These are phyloP conservation scores for Todiramphus saurophagus DNA, from an alignment of 2,113 vertebrate species.

Conservation along the genomic window DNA sequence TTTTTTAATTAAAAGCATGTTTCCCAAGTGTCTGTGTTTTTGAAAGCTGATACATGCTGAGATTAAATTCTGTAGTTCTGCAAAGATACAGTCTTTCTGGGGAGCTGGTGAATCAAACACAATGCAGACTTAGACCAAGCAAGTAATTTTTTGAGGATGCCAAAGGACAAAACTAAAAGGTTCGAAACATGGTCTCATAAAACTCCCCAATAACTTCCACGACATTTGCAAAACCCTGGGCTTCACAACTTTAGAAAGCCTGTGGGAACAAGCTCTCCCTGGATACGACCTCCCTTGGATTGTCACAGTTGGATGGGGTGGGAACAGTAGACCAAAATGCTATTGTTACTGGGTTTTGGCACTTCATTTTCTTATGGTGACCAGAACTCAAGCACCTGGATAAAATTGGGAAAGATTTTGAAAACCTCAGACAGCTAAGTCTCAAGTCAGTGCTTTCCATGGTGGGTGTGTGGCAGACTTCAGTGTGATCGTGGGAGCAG, in stretches of 20 bases:
- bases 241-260: background rate
- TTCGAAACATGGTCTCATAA: background rate
- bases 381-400: background rate
- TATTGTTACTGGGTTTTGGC: background rate
- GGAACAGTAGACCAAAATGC: background rate
- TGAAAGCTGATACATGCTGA: background rate
- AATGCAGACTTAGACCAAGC: background rate
- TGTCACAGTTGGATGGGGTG: background rate
- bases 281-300: background rate
- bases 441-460: rapidly evolving
- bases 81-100: background rate
- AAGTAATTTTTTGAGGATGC: background rate
- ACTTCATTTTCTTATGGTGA: background rate
- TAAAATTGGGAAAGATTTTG: background rate
- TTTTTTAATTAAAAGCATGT: background rate
- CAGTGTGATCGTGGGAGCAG: background rate
- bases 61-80: background rate
- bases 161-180: background rate
- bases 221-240: background rate
- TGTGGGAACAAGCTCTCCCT: background rate
- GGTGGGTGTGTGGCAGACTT: background rate
- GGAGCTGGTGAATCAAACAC: background rate
- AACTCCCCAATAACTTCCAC: background rate
- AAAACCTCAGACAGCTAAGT: background rate
- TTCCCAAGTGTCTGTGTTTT: background rate